These are phyloP conservation scores for Gymnobelideus leadbeateri DNA, from an alignment of 2,113 vertebrate species.

Conservation along the genomic window DNA sequence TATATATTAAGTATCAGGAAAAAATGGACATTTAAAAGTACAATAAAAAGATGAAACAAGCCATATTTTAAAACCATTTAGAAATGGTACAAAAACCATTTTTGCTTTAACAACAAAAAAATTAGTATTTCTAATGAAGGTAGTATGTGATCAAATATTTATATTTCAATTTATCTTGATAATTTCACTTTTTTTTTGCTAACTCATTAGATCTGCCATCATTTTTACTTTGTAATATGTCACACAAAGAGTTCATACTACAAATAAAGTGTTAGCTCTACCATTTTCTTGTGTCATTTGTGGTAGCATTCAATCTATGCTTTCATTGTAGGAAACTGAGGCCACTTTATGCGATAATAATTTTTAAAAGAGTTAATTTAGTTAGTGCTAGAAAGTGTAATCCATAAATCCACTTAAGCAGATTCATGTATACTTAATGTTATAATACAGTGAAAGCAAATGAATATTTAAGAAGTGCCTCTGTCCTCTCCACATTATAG, in stretches of 20 bases:
- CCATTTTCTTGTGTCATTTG: neutral
- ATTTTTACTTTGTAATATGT: neutral
- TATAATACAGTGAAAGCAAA: neutral
- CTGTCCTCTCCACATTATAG: neutral
- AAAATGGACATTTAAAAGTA: neutral
- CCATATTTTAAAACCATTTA: neutral
- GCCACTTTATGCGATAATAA: neutral
- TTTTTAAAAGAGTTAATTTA: neutral
- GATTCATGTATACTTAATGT: neutral
- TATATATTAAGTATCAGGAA: neutral
- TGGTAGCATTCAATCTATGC: neutral
- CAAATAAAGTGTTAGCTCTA: neutral
- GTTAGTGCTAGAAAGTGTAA: neutral
- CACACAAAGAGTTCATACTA: neutral
- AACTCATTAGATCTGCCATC: neutral
- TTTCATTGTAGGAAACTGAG: neutral
- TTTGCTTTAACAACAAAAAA: neutral
- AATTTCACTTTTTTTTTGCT: neutral
- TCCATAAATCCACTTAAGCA: neutral
- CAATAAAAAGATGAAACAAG: neutral
- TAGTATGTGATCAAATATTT: neutral
- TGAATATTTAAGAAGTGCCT: neutral
- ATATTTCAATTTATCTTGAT: neutral
- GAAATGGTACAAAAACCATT: neutral
- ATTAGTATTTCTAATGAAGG: neutral